Conservation (phyloP, 2,113 vertebrate species). For the Megaceryle maxima region DNA sequence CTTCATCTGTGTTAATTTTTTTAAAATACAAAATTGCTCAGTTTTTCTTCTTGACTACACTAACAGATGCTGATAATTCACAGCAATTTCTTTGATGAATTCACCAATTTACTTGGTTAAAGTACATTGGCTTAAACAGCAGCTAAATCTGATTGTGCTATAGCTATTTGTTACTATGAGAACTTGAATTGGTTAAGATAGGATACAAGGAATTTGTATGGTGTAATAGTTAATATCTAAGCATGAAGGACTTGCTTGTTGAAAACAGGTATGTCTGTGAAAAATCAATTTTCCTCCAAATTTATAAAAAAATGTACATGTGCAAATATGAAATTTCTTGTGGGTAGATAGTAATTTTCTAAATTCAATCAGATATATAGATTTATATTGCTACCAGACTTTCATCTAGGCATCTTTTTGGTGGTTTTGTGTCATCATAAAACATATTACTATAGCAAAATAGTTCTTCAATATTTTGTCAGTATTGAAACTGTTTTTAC, state of each 20-base stretch:
- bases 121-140: neutral
- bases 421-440: neutral
- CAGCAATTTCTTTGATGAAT: neutral
- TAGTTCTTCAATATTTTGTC: neutral
- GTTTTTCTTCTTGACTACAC: neutral
- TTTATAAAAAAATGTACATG: neutral
- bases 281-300: neutral
- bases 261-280: neutral
- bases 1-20: neutral
- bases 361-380: neutral
- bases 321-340: neutral
- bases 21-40: neutral
- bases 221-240: neutral
- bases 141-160: neutral
- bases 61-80: neutral
- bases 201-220: neutral
- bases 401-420: neutral
- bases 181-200: neutral
- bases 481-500: neutral
- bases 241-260: neutral
- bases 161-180: neutral
- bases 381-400: neutral
- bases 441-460: neutral
- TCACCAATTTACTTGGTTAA: neutral
- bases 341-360: neutral